Conservation (phyloP, 1,140 invertebrate species). For the Condylostylus longicornis region DNA sequence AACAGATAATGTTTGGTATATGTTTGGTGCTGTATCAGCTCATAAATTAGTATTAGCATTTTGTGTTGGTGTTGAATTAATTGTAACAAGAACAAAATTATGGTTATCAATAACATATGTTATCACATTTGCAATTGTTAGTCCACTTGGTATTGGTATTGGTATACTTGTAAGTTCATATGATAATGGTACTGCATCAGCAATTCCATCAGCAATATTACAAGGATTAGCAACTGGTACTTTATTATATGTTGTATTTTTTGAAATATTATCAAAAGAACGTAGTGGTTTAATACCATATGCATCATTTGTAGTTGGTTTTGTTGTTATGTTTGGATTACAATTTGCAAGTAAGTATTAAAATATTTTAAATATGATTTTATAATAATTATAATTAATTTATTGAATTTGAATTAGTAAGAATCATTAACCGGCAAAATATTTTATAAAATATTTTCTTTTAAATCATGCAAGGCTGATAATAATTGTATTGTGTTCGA, state of each 20-base stretch:
- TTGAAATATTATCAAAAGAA: slow-evolving; percentile 72
- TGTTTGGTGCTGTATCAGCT: slow-evolving; percentile 70
- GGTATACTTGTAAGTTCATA: slow-evolving; percentile 47
- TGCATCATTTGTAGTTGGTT: slow-evolving; percentile 53
- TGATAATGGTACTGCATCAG: slow-evolving; percentile 39
- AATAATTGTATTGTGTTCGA: no score
- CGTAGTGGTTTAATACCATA: slow-evolving; percentile 55
- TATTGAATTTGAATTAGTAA: no score
- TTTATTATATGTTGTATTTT: slow-evolving; percentile 79
- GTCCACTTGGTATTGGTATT: slow-evolving; percentile 60
- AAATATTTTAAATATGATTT: no score
- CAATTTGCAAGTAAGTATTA: slow-evolving; percentile 63
- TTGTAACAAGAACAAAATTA: slow-evolving; percentile 46
- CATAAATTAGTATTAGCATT: slow-evolving; percentile 84
- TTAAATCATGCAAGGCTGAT: no score
- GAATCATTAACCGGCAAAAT: no score
- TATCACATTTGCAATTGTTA: slow-evolving; percentile 61
- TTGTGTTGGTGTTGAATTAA: slow-evolving; percentile 66
- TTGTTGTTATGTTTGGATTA: slow-evolving; percentile 60
- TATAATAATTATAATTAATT: no score
- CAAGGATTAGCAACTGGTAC: slow-evolving; percentile 78
- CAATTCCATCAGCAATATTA: slow-evolving; percentile 47
- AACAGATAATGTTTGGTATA: slow-evolving; percentile 55
- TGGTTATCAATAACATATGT: slow-evolving; percentile 51
- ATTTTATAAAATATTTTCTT: no score